Evolutionary conservation across 64 coral and sea anemone species (phyloP).

Genomic region (Actinia tenebrosa): DNA sequence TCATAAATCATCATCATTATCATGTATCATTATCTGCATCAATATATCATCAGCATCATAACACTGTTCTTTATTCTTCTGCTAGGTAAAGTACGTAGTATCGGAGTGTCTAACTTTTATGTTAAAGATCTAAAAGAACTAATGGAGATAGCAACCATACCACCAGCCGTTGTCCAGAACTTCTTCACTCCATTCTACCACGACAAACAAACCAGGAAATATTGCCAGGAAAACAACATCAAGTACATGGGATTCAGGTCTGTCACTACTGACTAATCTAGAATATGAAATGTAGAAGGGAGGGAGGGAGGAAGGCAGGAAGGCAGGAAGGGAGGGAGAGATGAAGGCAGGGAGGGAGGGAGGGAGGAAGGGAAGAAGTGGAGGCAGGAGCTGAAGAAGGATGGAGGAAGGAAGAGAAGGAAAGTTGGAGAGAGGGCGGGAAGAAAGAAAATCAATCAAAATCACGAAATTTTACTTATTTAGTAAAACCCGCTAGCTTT

Average conservation of each 20-base stretch:
- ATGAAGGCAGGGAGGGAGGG: too few species aligned
- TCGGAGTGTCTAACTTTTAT: slow-evolving; percentile 88
- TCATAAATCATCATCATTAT: not conserved
- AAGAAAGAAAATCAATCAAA: too few species aligned
- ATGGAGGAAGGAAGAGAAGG: too few species aligned
- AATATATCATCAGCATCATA: not conserved
- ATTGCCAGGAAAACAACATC: slow-evolving; percentile 70
- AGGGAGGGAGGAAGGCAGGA: not conserved
- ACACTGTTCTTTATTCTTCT: not conserved
- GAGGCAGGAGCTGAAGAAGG: too few species aligned
- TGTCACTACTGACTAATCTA: too few species aligned
- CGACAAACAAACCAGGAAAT: slow-evolving; percentile 53
- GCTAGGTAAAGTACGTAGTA: slow-evolving; percentile 70
- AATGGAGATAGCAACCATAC: slow-evolving; percentile 52
- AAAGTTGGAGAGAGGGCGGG: too few species aligned
- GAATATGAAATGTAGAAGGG: not conserved
- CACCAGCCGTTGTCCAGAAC: slow-evolving; percentile 78
- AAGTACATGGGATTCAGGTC: slow-evolving; percentile 87
- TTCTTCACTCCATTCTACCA: slow-evolving; percentile 77
- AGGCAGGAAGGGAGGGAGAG: not conserved
- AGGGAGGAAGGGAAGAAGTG: too few species aligned
- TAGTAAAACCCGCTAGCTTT: too few species aligned
- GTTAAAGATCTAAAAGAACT: slow-evolving; percentile 54
- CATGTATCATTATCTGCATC: not conserved
- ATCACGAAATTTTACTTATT: too few species aligned